These are phyloP conservation scores for Cyclina sinensis DNA, from an alignment of 1,140 invertebrate species.

Conservation along the genomic window DNA sequence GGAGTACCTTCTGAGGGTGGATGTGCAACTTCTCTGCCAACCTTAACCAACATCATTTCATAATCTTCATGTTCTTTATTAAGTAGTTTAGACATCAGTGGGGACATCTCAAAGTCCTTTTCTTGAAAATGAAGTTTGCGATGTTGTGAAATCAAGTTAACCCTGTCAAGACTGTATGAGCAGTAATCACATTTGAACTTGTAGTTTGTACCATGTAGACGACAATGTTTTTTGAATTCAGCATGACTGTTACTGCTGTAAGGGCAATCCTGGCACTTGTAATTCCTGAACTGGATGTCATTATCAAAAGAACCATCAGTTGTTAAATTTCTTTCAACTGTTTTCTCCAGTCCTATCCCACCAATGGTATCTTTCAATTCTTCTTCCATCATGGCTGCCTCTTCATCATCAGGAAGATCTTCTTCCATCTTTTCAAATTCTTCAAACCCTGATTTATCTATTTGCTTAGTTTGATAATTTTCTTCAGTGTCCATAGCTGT, in stretches of 20 bases:
- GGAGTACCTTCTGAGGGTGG: conserved; percentile 36
- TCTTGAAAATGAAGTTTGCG: conserved; percentile 74
- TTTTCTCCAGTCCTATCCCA: conserved; percentile 36
- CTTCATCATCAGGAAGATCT: conserved; percentile 61
- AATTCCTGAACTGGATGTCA: conserved; percentile 70
- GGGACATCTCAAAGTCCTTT: conserved; percentile 69
- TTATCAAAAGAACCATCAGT: conserved; percentile 67
- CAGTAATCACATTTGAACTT: conserved; percentile 80
- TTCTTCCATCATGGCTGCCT: conserved; percentile 58
- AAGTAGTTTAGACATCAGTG: conserved; percentile 65
- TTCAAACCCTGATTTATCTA: conserved; percentile 57
- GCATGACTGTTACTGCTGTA: conserved; percentile 74
- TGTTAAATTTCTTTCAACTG: conserved; percentile 65
- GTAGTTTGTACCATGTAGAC: conserved; percentile 72
- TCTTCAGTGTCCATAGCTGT: conserved; percentile 24
- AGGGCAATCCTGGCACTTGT: conserved; percentile 77
- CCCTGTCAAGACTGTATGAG: conserved; percentile 76
- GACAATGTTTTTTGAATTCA: conserved; percentile 75
- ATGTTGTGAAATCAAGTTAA: conserved; percentile 75
- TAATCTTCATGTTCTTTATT: conserved; percentile 62
- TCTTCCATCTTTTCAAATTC: conserved; percentile 68
- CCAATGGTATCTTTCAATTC: conserved; percentile 63
- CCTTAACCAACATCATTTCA: conserved; percentile 30
- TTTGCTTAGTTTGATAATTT: conserved; percentile 3
- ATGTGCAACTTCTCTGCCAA: conserved; percentile 52